Conservation (phyloP, 2,888 invertebrate species). For the Hyposoter didymator region DNA sequence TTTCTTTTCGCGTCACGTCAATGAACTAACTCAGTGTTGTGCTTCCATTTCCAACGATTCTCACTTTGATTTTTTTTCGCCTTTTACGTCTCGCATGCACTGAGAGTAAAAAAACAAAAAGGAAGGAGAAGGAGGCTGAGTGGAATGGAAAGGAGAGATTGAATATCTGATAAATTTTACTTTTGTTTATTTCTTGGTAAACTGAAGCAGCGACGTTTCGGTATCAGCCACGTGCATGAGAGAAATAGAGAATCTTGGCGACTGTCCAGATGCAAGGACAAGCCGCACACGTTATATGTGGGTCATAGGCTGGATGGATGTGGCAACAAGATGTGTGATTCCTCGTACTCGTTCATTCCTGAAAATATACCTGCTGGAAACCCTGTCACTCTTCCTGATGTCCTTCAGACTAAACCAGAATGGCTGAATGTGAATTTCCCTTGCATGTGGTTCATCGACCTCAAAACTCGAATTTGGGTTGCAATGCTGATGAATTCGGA, state of each 20-base stretch:
- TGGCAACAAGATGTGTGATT: constrained; percentile 13
- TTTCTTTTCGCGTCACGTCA: constrained; percentile 54
- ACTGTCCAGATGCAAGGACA: constrained; percentile 73
- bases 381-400: background rate
- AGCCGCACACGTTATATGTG: constrained; percentile 8
- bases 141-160: constrained; percentile 28
- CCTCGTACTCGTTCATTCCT: constrained; percentile 28
- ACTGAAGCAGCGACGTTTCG: constrained; percentile 56
- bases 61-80: background rate
- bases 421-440: background rate
- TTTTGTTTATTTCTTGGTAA: constrained; percentile 25
- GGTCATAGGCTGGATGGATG: constrained; percentile 41
- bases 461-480: background rate
- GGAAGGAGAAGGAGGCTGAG: background rate
- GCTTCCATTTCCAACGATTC: background rate
- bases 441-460: background rate
- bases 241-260: constrained; percentile 80
- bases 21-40: constrained; percentile 41
- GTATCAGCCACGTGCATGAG: constrained; percentile 76
- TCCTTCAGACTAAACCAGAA: background rate
- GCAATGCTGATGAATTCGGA: background rate
- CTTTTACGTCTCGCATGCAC: background rate
- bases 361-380: constrained; percentile 4
- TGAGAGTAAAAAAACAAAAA: background rate
- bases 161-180: constrained; percentile 75